Base-by-base conservation (phyloP, 2,797 vertebrate genomes). In the Chelmon rostratus region DNA sequence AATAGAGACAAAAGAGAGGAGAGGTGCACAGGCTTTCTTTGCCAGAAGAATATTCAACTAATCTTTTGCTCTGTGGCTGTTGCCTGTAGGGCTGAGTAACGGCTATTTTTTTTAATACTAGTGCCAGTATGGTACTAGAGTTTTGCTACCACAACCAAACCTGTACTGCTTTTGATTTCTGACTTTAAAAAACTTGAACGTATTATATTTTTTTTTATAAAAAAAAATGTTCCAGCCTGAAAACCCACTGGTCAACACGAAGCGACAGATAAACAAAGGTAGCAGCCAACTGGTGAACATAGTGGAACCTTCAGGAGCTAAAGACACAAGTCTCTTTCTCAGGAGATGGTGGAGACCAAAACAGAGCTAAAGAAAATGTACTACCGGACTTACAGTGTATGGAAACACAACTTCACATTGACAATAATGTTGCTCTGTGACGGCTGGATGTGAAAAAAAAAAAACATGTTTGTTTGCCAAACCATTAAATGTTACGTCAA, bases 61-160 rank as follows among this genome's bases (percentile, higher is more conserved):
- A 53, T 76, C 42, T 18, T 50, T 56, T 11, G 19, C 53, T 61
- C n/a, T 37, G 15, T 10, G 58, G 49, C 6, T 52, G 23, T 10
- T 50, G 78, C 37, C 71, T 40, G 28, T n/a, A 28, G 31, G 23
- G 25, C n/a, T 80, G 52, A 8, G n/a, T 50, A 74, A 47, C 8
- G 1, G 49, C 25, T 28, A 28, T 18, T 31, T 5, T 9, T 9
- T 72, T 50, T 23, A 23, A 40, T 63, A 23, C 23, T 21, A 3
- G 1, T 18, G 37, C 1, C 6, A 54, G 35, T 28, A 15, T 8
- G 5, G 16, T 7, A 38, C 3, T 18, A 12, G 0, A n/a, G 12
- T 23, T 35, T 47, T 35, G 5, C 23, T 23, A 16, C 44, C 18
- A 40, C 33, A 64, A 31, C 13, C 35, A 42, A 52, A 58, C 25